These are phyloP conservation scores for Drosophila pectinifera DNA, from an alignment of 1,140 invertebrate species.

Conservation along the genomic window DNA sequence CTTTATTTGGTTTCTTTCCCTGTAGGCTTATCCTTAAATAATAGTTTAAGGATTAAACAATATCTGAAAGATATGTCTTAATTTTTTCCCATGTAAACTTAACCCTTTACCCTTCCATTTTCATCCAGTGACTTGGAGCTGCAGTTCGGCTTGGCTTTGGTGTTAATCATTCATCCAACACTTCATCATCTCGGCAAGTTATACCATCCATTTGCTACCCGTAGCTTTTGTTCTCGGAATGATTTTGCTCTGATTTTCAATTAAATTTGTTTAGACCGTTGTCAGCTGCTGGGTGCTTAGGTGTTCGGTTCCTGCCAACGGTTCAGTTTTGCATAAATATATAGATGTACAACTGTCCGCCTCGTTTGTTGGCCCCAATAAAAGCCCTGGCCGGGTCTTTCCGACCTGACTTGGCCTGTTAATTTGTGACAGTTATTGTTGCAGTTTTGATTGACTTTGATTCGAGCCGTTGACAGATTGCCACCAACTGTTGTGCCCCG, in stretches of 20 bases:
- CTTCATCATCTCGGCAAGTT: conserved; percentile 38
- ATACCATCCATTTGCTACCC: conserved; percentile 33
- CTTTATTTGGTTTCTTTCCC: too few relatives aligned
- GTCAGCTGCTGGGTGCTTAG: conserved; percentile 55
- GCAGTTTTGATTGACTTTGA: conserved; percentile 71
- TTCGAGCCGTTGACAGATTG: conserved; percentile 56
- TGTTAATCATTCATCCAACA: conserved; percentile 36
- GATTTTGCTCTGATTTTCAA: conserved; percentile 72
- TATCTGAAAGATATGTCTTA: too few relatives aligned
- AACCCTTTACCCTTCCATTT: conserved; percentile 3
- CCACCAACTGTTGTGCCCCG: conserved; percentile 13
- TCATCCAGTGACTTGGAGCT: conserved; percentile 8
- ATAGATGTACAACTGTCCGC: conserved; percentile 17
- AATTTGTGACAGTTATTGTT: conserved; percentile 76
- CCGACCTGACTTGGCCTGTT: conserved; percentile 30
- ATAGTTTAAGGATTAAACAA: too few relatives aligned
- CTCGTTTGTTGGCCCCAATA: conserved; percentile 53
- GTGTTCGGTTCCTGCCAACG: conserved; percentile 69
- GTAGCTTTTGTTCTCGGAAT: conserved; percentile 50
- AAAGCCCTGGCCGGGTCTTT: conserved; percentile 49
- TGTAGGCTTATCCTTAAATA: too few relatives aligned
- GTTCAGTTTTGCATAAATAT: conserved; percentile 40
- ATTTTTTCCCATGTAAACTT: background rate
- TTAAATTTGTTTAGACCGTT: conserved; percentile 60
- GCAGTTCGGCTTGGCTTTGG: conserved; percentile 30